phyloP scores from a whole-genome alignment of 2,113 vertebrate species.

The Chinchilla lanigera region DNA sequence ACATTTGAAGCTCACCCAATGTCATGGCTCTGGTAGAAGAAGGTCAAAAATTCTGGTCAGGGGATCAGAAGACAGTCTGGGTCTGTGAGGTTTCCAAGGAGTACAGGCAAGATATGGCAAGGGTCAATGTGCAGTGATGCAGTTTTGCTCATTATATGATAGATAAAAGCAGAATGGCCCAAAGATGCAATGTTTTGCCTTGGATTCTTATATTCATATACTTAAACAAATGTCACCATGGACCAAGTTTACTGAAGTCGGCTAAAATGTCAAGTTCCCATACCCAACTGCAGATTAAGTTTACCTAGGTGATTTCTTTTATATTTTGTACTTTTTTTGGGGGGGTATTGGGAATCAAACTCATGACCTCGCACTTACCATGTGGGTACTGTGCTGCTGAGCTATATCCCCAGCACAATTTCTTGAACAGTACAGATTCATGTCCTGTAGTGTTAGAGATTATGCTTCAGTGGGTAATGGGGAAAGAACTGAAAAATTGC shows the following conservation, averaged over 20 bases:
- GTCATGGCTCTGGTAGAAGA: not conserved
- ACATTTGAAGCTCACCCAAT: not conserved
- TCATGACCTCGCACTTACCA: too few species aligned
- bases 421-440: not conserved
- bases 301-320: not conserved
- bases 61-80: not conserved
- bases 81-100: not conserved
- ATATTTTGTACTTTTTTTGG: too few species aligned
- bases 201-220: not conserved
- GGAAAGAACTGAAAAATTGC: not conserved
- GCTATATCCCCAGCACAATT: too few species aligned
- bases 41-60: not conserved
- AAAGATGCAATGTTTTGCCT: constrained; percentile 15
- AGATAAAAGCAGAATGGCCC: not conserved
- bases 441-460: not conserved
- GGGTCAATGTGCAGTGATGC: not conserved
- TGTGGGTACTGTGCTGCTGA: too few species aligned
- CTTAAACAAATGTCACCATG: not conserved
- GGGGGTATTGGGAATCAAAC: too few species aligned
- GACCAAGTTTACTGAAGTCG: not conserved
- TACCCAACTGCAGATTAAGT: not conserved
- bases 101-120: not conserved
- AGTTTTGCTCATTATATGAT: not conserved
- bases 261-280: not conserved
- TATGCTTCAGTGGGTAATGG: not conserved